Evolutionary conservation across 2,888 invertebrate species (phyloP), one percentile per base, ranked within the genome.

Genomic region (Eulithis prunata): DNA sequence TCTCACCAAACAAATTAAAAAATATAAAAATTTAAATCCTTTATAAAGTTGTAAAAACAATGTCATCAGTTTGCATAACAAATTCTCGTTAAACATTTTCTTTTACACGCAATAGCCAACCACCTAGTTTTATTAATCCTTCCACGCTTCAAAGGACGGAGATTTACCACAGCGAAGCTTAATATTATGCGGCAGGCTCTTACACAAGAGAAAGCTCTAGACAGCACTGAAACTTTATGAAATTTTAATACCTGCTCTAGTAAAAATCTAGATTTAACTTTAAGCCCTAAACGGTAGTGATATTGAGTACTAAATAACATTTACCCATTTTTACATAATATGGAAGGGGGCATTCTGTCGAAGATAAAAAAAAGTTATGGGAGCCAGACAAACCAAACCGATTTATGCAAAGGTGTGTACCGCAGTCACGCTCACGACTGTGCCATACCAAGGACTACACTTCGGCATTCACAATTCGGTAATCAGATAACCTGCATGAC

Each of bases 201-300:
- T 81, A 83, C 79, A 79, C 82, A 85, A 83, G 81, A 83, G 83
- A 83, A 83, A 84, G 81, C 83, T 81, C 83, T 81, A 84, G 81
- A 82, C 77, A 75, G 80, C 78, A 79, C 66, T 68, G 79, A 77
- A 83, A 85, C 83, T 86, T 87, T 84, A 81, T 87, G 83, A 88
- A 89, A 86, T 83, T 88, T 89, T 89, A 85, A 89, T 88, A 88
- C 83, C 78, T 73, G 75, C 75, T 75, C 76, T 76, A 78, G 76
- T 76, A 79, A 41, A 80, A 82, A 78, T 79, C 70, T 71, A 73
- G 73, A 71, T 72, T 80, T 74, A 74, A 76, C 71, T 21, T 13
- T 4, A n/a, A 47, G 2, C 14, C 36, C 46, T 45, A 46, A 13
- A 1, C n/a, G 32, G 32, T 32, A 36, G n/a, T 52, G 32, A 8